These are phyloP conservation scores for Paralichthys olivaceus DNA, from an alignment of 2,113 vertebrate species.

Conservation along the genomic window DNA sequence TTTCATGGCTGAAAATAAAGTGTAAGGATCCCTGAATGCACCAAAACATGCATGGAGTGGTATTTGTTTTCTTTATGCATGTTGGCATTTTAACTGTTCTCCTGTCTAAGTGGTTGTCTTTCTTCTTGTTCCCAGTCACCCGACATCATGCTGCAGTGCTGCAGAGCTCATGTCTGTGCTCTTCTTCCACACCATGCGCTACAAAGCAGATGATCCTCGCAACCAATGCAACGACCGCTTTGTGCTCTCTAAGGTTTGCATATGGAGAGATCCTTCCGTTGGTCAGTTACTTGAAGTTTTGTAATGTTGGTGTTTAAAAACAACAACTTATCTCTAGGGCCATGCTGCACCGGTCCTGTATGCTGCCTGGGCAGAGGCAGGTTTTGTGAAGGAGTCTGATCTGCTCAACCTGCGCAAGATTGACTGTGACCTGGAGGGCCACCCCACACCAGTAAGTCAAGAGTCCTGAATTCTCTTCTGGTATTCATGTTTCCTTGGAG, in stretches of 20 bases:
- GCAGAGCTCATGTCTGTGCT: conserved; percentile 88
- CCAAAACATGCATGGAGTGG: conserved; percentile 43
- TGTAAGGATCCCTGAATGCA: conserved; percentile 2
- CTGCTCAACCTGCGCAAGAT: conserved; percentile 85
- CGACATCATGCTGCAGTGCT: conserved; percentile 87
- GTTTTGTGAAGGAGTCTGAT: conserved; percentile 81
- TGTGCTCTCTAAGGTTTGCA: conserved; percentile 85
- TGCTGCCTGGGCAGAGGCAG: conserved; percentile 85
- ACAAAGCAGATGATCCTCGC: conserved; percentile 79
- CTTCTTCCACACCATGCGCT: conserved; percentile 88
- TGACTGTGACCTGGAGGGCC: conserved; percentile 85
- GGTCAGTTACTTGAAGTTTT: neutral
- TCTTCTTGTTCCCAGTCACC: conserved; percentile 74
- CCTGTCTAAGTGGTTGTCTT: neutral
- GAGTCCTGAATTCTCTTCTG: accelerated
- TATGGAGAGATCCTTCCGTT: neutral
- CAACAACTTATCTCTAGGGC: conserved; percentile 67
- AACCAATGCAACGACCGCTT: conserved; percentile 88
- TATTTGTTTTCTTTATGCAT: neutral
- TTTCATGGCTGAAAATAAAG: neutral
- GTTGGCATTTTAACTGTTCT: neutral
- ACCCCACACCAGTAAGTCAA: conserved; percentile 86
- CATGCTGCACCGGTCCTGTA: conserved; percentile 87
- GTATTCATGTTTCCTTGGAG: neutral
- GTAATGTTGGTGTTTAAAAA: accelerated